phyloP scores from a whole-genome alignment of 2,888 invertebrate genomes.

The Ptilodon capucinus region DNA sequence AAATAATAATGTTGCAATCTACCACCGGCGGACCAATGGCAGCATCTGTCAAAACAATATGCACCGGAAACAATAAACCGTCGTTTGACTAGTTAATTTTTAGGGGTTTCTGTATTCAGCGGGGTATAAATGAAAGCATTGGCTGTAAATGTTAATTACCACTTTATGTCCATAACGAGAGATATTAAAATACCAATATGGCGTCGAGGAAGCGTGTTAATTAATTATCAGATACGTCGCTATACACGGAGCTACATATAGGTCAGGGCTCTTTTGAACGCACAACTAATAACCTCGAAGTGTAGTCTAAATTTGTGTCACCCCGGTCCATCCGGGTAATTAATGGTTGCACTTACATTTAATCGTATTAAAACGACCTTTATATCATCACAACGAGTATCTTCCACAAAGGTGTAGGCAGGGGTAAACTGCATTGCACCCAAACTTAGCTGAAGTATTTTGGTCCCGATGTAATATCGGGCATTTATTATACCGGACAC shows the following conservation, averaged over 20 bases:
- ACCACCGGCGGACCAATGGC: conserved; percentile 31
- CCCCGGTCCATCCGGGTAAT: too few species aligned
- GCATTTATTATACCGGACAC: too few species aligned
- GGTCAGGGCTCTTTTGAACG: neutral
- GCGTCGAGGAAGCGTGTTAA: conserved; percentile 2
- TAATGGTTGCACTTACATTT: too few species aligned
- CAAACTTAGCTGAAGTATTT: too few species aligned
- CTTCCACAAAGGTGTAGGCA: too few species aligned
- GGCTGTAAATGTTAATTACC: conserved; percentile 30
- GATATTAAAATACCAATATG: conserved; percentile 16
- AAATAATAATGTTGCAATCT: conserved; percentile 21
- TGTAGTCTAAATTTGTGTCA: neutral
- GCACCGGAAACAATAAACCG: conserved; percentile 69
- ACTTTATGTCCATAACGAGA: conserved; percentile 2
- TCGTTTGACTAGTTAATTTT: conserved; percentile 48
- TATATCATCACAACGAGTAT: too few species aligned
- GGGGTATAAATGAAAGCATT: conserved; percentile 30
- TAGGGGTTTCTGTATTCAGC: conserved; percentile 31
- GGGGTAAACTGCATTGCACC: too few species aligned
- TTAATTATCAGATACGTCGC: neutral
- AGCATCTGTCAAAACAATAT: conserved; percentile 74
- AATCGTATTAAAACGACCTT: too few species aligned
- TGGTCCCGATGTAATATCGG: too few species aligned
- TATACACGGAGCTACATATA: neutral
- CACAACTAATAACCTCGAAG: neutral